phyloP scores from a whole-genome alignment of 2,888 invertebrate species.

The Eueremaeus valkanovi region DNA sequence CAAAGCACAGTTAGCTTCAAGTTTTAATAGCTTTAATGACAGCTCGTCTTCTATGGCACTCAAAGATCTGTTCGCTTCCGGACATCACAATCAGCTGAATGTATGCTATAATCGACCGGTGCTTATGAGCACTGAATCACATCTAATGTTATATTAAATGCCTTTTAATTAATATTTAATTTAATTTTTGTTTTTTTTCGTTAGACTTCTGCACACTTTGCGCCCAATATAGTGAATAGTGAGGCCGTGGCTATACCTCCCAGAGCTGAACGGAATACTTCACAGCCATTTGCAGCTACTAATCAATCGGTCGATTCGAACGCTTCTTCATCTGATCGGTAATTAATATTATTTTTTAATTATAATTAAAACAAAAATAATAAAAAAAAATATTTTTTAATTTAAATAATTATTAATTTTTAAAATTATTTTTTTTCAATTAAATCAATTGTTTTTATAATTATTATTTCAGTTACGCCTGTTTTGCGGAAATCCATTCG shows the following conservation, averaged over 20 bases:
- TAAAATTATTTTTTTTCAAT: not conserved
- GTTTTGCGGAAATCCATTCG: conserved; percentile 36
- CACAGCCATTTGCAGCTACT: not conserved
- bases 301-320: conserved; percentile 29
- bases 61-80: not conserved
- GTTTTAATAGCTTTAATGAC: conserved; percentile 1
- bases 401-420: not conserved
- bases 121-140: not conserved
- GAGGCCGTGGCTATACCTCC: conserved; percentile 3
- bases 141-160: not conserved
- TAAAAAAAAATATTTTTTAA: not conserved
- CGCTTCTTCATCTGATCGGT: conserved; percentile 29
- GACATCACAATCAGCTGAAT: not conserved
- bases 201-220: not conserved
- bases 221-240: not conserved
- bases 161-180: not conserved
- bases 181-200: not conserved
- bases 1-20: not conserved
- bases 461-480: conserved; percentile 38
- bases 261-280: not conserved
- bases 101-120: too few relatives aligned
- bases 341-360: conserved; percentile 11
- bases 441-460: too few relatives aligned
- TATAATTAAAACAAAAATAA: not conserved
- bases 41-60: conserved; percentile 9